Evolutionary conservation across 2,888 invertebrate species (phyloP), one percentile per base, ranked within the genome.

Genomic region (Brenthis hecate): DNA sequence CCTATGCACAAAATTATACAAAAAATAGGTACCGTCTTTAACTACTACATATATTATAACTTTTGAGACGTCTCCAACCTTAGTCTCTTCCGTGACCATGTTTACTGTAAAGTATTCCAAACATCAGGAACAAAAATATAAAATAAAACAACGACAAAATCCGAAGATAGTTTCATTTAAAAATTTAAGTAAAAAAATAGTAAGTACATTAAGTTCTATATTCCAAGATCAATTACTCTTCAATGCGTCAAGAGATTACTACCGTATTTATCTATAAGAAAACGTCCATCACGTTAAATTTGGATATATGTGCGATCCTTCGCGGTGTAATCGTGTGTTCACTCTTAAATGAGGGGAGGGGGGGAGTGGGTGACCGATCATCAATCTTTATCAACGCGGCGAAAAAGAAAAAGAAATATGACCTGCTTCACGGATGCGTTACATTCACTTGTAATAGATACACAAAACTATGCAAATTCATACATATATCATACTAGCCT

Each of bases 261-360:
- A 51, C 73, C 67, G 57, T 68, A 64, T 72, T 68, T 72, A 71
- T 68, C 69, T 81, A 82, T 86, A 90, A 91, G 90, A 87, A 69
- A 89, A 88, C 89, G 91, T 91, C 91, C 86, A 88, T 92, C 91
- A 90, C 76, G 79, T 77, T 86, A 91, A 92, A 92, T 92, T 92
- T 92, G 92, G 89, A 91, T 92, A 89, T 90, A 91, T 91, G 89
- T 88, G 90, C 60, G 86, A 85, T 85, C 86, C 89, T 85, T 81
- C 80, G 85, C 84, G 79, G 81, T 80, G 81, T 90, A 89, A 89
- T 87, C 89, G 88, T 82, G 85, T 83, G 87, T 87, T 80, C 87
- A 85, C 85, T 85, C 84, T 84, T 75, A 71, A 73, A 55, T 71
- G 72, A n/a, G 74, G 80, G 81, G 75, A 77, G 78, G 72, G 19